Conservation (phyloP, 2,797 vertebrate genomes). For the Serranus cabrilla region DNA sequence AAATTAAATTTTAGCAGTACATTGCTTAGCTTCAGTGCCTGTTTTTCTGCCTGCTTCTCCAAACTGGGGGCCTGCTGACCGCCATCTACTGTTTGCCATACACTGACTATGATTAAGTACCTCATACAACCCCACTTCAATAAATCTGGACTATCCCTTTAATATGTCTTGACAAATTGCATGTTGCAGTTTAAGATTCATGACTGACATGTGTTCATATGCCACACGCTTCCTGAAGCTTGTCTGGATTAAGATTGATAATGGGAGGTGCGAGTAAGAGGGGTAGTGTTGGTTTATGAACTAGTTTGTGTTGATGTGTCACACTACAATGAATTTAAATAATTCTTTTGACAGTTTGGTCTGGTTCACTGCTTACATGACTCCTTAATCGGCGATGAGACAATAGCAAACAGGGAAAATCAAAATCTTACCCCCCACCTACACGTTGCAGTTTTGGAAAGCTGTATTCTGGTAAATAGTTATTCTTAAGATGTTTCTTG, state of each 20-base stretch:
- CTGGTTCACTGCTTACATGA: constrained; percentile 93
- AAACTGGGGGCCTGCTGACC: too few species aligned
- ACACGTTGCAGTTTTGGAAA: constrained; percentile 91
- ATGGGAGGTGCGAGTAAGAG: constrained; percentile 49
- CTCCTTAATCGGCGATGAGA: constrained; percentile 90
- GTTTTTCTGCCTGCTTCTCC: too few species aligned
- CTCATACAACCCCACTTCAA: too few species aligned
- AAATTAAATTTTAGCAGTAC: too few species aligned
- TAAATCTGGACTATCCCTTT: too few species aligned
- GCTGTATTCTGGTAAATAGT: constrained; percentile 93
- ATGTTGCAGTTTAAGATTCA: constrained; percentile 66
- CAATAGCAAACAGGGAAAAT: constrained; percentile 92
- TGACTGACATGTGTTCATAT: constrained; percentile 63
- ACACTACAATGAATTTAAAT: constrained; percentile 85
- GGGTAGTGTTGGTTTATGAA: constrained; percentile 67
- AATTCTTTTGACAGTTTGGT: constrained; percentile 92
- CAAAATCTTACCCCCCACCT: constrained; percentile 89
- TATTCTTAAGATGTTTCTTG: constrained; percentile 87
- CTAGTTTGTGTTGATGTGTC: constrained; percentile 79
- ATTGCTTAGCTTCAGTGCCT: too few species aligned
- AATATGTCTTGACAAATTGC: constrained; percentile 56
- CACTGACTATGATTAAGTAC: too few species aligned
- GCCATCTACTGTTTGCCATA: too few species aligned
- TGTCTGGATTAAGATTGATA: constrained; percentile 40
- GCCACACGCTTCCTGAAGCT: constrained; percentile 76